Conservation (phyloP, 2,888 invertebrate genomes). For the Empis livida region DNA sequence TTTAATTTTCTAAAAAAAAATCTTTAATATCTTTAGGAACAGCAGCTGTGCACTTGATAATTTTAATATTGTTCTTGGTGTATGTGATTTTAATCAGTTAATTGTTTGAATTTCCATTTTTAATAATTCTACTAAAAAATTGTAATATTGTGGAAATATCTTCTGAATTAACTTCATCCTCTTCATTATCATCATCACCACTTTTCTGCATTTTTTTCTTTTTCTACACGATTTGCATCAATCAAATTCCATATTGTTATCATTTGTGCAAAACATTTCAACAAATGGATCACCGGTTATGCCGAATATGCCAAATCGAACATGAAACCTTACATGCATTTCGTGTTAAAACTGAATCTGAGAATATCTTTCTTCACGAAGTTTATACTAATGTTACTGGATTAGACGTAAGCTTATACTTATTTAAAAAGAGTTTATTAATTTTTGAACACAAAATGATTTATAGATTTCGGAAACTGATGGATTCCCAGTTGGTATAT, state of each 20-base stretch:
- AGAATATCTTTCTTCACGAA: background rate
- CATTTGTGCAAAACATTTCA: slow-evolving; percentile 12
- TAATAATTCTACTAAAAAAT: slow-evolving; percentile 19
- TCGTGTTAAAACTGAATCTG: background rate
- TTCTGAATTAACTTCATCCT: slow-evolving; percentile 18
- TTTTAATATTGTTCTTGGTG: slow-evolving; percentile 14
- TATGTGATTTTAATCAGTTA: slow-evolving; percentile 12
- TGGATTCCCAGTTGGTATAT: slow-evolving; percentile 8
- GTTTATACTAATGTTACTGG: slow-evolving; percentile 6
- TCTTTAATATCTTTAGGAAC: slow-evolving; percentile 17
- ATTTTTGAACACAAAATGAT: too few relatives aligned
- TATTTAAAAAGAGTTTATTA: background rate
- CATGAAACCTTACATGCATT: background rate
- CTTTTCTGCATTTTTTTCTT: slow-evolving; percentile 10
- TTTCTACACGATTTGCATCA: slow-evolving; percentile 15
- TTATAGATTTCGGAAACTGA: slow-evolving; percentile 11
- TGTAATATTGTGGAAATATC: slow-evolving; percentile 21
- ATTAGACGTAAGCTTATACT: slow-evolving; percentile 3
- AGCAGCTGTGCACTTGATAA: slow-evolving; percentile 15
- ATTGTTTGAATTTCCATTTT: slow-evolving; percentile 17
- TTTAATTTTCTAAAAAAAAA: slow-evolving; percentile 17
- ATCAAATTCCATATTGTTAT: slow-evolving; percentile 25
- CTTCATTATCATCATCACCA: slow-evolving; percentile 14
- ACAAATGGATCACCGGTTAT: too few relatives aligned
- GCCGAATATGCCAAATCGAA: too few relatives aligned